Evolutionary conservation across 2,888 invertebrate species (phyloP).

Genomic region (Tetragonula carbonaria): DNA sequence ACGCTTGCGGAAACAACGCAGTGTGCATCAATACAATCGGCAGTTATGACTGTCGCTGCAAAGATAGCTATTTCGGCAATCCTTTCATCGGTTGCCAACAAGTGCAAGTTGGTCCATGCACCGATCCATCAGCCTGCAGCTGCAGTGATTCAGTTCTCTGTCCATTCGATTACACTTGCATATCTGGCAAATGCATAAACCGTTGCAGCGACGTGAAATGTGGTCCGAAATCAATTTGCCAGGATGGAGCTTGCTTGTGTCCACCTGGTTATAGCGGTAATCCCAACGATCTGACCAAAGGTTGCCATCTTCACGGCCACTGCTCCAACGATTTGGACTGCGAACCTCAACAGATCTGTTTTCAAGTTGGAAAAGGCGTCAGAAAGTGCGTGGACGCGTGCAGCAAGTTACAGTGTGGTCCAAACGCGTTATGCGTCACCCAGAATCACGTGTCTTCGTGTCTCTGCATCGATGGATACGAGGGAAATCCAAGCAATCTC

Average conservation of each 20-base stretch:
- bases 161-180: conserved; percentile 91
- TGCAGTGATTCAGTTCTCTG: conserved; percentile 90
- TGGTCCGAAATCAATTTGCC: conserved; percentile 93
- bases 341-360: conserved; percentile 93
- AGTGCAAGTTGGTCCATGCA: conserved; percentile 89
- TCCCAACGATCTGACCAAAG: conserved; percentile 88
- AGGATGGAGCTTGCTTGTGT: conserved; percentile 92
- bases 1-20: conserved; percentile 93
- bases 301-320: conserved; percentile 90
- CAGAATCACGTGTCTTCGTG: conserved; percentile 94
- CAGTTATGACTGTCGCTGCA: conserved; percentile 95
- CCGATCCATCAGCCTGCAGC: conserved; percentile 88
- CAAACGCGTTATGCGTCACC: conserved; percentile 94
- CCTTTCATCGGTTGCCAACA: conserved; percentile 93
- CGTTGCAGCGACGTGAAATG: conserved; percentile 91
- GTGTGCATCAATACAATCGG: conserved; percentile 96
- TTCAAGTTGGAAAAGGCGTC: conserved; percentile 91
- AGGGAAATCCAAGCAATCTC: conserved; percentile 93
- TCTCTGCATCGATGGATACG: conserved; percentile 92
- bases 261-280: conserved; percentile 91
- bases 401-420: conserved; percentile 94
- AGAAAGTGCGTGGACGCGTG: conserved; percentile 95
- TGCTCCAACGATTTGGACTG: conserved; percentile 94
- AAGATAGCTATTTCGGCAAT: conserved; percentile 93
- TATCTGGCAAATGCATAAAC: conserved; percentile 90